Base-by-base conservation (phyloP, 2,113 vertebrate genomes). In the Rhabdornis inornatus region DNA sequence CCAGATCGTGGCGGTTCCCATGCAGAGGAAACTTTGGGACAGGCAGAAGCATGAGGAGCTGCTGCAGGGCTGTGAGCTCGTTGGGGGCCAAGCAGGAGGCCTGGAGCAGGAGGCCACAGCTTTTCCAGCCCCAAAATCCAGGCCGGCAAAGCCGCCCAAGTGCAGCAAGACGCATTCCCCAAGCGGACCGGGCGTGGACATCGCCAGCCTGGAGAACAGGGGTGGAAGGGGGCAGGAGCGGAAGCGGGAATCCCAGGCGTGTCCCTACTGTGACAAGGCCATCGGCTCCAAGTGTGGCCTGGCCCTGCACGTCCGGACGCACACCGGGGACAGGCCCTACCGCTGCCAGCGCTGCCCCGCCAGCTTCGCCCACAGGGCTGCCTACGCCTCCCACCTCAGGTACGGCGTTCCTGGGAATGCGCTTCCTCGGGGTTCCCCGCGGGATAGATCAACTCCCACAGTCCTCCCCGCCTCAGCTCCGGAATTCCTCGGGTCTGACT, bases 301-400 rank as follows among this genome's bases (percentile, higher is more conserved):
- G 30, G 82, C 75, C 0, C 64, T 78, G 63, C 96, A 97, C 79
- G 21, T 95, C 16, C 74, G 53, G 60, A 96, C 82, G 0, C 95
- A 94, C 76, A 82, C 66, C 0, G 45, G 90, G 18, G 93, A 98
- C 45, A 92, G 96, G 31, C 96, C 94, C 8, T 97, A 92, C 21
- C 53, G 39, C 24, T 97, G 96, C 6, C 25, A 82, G 3, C 68
- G 0, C 57, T 97, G 97, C 78, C 65, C 95, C 0, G 81, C 96
- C 76, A 89, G 94, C 89, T 98, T 98, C 45, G 47, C 96, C 40
- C 97, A 95, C 90, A 90, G 92, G 27, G 96, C 97, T 55, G 86
- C 97, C 37, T 96, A 89, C 84, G 94, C 68, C 39, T 66, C 95
- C 19, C 97, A 98, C 3, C 20, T 96, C 23, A 97, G 97, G 97